A percentile compares a stretch with the other conserved stretches of the same genome.
Conservation (phyloP, 2,113 vertebrate species). For the Hypocryptadius cinnamomeus region DNA sequence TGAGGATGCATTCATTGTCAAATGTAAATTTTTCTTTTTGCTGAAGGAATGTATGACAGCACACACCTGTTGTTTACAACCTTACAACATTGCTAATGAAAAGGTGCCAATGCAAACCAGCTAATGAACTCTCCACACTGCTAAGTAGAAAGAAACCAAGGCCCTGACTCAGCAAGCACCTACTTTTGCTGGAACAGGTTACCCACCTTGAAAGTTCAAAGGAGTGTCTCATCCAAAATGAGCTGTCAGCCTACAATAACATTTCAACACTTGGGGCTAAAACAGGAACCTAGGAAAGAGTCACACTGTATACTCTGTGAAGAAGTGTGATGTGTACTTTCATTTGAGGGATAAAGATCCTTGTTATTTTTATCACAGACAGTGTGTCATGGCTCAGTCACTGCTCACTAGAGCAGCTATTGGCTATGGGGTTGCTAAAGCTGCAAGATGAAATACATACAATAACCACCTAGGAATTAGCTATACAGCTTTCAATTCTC, state of each 20-base stretch:
- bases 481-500: neutral
- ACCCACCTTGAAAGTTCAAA: neutral
- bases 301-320: neutral
- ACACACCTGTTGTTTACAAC: neutral
- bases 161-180: neutral
- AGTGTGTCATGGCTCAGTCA: neutral
- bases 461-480: neutral
- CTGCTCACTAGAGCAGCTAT: neutral
- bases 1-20: neutral
- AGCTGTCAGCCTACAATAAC: neutral
- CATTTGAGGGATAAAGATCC: neutral
- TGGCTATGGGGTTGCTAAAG: neutral
- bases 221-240: neutral
- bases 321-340: neutral
- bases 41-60: neutral
- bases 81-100: neutral
- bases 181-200: neutral
- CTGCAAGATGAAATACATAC: neutral
- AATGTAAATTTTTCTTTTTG: neutral
- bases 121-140: neutral
- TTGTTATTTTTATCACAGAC: neutral
- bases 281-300: neutral
- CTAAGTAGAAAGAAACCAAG: neutral
- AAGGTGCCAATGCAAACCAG: neutral
- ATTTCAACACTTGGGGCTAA: neutral